Percentiles rank a stretch among this genome's conserved stretches.
phyloP scores from a whole-genome alignment of 2,888 invertebrate genomes.

The Stenodera caucasica region DNA sequence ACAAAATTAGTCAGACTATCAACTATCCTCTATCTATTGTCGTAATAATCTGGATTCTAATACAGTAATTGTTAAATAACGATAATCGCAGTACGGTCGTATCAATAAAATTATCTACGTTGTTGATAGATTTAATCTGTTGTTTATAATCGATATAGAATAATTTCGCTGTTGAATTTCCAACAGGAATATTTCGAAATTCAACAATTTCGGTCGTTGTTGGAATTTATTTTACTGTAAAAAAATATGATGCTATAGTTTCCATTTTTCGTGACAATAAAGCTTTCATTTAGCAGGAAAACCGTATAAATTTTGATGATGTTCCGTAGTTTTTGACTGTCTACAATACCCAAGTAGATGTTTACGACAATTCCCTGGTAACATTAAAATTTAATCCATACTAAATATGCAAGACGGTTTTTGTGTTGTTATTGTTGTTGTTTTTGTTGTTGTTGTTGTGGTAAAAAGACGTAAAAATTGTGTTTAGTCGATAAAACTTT shows the following conservation, averaged over 20 bases:
- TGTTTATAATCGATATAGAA: background rate
- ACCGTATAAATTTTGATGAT: too few relatives aligned
- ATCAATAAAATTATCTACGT: background rate
- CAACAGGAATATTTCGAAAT: too few relatives aligned
- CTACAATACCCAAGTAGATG: background rate
- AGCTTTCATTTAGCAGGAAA: background rate
- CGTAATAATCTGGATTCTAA: background rate
- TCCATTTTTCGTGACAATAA: background rate
- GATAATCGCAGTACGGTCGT: background rate
- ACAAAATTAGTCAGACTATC: background rate
- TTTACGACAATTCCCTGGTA: background rate
- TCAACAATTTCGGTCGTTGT: background rate
- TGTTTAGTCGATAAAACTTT: background rate
- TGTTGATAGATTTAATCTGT: background rate
- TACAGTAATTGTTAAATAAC: background rate
- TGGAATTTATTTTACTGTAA: background rate
- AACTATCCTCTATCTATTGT: background rate
- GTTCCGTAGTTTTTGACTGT: background rate
- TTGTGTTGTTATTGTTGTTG: too few relatives aligned
- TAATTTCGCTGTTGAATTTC: too few relatives aligned
- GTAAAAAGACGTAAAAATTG: background rate
- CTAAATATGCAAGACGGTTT: slow-evolving; percentile 1
- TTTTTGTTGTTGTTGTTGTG: background rate
- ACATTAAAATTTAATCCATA: slow-evolving; percentile 1
- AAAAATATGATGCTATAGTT: background rate